Percentiles rank a stretch among this genome's conserved stretches.
Evolutionary conservation across 2,113 vertebrate genomes (phyloP).

Genomic region (Seriola rivoliana): DNA sequence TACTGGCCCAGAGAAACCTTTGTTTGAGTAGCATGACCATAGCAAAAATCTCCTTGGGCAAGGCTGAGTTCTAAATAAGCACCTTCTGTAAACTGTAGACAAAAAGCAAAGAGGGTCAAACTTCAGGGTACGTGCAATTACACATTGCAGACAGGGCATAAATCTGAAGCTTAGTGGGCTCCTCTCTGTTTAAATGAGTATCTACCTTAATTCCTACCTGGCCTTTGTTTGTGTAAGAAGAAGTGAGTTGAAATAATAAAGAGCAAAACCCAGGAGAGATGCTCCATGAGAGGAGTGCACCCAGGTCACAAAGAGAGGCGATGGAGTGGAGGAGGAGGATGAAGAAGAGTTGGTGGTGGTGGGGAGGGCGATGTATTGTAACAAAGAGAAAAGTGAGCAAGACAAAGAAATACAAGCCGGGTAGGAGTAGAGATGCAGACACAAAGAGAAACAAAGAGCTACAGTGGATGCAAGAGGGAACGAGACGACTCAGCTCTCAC

Average conservation of each 20-base stretch:
- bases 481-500: conserved; percentile 30
- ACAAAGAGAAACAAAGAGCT: conserved; percentile 80
- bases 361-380: conserved; percentile 59
- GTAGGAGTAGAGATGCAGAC: conserved; percentile 58
- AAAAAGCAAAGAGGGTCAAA: conserved; percentile 59
- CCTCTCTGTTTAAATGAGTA: conserved; percentile 52
- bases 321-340: conserved; percentile 55
- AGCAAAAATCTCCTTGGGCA: conserved; percentile 65
- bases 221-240: conserved; percentile 65
- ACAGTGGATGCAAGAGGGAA: conserved; percentile 20
- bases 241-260: conserved; percentile 72
- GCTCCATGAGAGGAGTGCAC: conserved; percentile 54
- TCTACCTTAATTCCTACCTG: conserved; percentile 65
- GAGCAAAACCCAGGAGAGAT: conserved; percentile 69
- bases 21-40: conserved; percentile 70
- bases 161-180: conserved; percentile 48
- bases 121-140: conserved; percentile 67
- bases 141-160: conserved; percentile 56
- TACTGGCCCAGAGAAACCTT: conserved; percentile 54
- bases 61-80: conserved; percentile 72
- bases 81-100: conserved; percentile 67
- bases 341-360: conserved; percentile 47
- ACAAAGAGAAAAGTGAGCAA: conserved; percentile 73
- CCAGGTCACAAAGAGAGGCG: conserved; percentile 65
- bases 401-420: conserved; percentile 68